Base-by-base conservation (phyloP, 2,797 vertebrate genomes). In the Tangara arthus region DNA sequence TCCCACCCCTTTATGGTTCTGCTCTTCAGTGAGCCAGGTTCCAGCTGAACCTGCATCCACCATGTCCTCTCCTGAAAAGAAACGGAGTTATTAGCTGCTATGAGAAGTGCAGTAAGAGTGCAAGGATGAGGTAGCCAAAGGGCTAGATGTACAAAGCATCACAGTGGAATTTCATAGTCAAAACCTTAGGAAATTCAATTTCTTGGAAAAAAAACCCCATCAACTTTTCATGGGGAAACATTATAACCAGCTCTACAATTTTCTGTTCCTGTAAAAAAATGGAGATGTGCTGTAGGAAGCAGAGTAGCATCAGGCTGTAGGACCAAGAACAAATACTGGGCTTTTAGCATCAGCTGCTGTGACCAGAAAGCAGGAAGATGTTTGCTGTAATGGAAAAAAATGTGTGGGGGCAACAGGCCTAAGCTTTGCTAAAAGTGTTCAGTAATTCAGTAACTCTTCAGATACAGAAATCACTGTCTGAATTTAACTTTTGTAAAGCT, bases 161-260 rank as follows among this genome's bases (percentile, higher is more conserved):
- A 30, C 15, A 32, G 6, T 24, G 52, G 66, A 39, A 52, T 61
- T 71, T 75, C 19, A 12, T 60, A 53, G 73, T 34, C 14, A 80
- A 73, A 56, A 52, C 39, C 30, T 32, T 35, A 47, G 18, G 20
- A 57, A 49, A 86, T 82, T 70, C 30, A 59, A 28, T 49, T 70
- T 87, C 20, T 73, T 46, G 10, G 6, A 6, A 2, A 47, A 66
- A 65, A 68, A 57, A 65, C 0, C 0, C 1, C 6, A 18, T 19
- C 39, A 65, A 2, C 32, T 75, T 84, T 89, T 61, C 44, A 20
- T 16, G 20, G 55, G 28, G 9, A 75, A 94, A 70, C 0, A 1
- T 61, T 41, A 41, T 47, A 59, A 79, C 7, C 24, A 77, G 6
- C 26, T 84, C 20, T 63, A 37, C 3, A 66, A 28, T 84, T 69